Evolutionary conservation across 2,888 invertebrate genomes (phyloP).

Genomic region (Diplazon laetatorius): DNA sequence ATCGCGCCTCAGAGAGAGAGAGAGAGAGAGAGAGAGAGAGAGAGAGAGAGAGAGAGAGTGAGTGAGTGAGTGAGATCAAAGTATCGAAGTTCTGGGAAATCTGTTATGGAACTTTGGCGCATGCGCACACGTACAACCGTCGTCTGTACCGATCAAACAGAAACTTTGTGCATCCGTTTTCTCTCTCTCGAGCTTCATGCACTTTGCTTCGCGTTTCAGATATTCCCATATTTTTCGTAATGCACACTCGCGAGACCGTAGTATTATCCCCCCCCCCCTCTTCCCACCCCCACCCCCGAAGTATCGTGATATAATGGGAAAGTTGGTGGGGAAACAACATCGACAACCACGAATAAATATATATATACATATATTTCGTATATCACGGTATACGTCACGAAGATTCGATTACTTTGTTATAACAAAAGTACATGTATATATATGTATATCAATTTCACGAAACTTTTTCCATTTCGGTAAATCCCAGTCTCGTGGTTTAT

Average conservation of each 20-base stretch:
- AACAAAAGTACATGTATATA: too few species aligned
- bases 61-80: conserved; percentile 58
- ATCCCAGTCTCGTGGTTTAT: too few species aligned
- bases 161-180: conserved; percentile 61
- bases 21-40: too few species aligned
- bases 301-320: conserved; percentile 51
- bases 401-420: conserved; percentile 11
- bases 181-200: conserved; percentile 50
- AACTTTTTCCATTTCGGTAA: neutral
- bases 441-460: conserved; percentile 12
- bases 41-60: too few species aligned
- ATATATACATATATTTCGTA: too few species aligned
- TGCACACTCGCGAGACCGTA: conserved; percentile 18
- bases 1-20: conserved; percentile 64
- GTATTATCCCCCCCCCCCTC: too few species aligned
- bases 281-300: too few species aligned
- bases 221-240: conserved; percentile 21
- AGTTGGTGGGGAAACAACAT: conserved; percentile 25
- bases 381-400: neutral
- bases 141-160: conserved; percentile 23
- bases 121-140: neutral
- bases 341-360: conserved; percentile 1
- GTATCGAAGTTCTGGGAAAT: conserved; percentile 57
- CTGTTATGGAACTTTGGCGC: conserved; percentile 16
- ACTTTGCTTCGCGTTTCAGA: conserved; percentile 20